Percentiles rank a stretch among this genome's conserved stretches.
Conservation (phyloP, 2,797 vertebrate species). For the Muscicapa comitata region DNA sequence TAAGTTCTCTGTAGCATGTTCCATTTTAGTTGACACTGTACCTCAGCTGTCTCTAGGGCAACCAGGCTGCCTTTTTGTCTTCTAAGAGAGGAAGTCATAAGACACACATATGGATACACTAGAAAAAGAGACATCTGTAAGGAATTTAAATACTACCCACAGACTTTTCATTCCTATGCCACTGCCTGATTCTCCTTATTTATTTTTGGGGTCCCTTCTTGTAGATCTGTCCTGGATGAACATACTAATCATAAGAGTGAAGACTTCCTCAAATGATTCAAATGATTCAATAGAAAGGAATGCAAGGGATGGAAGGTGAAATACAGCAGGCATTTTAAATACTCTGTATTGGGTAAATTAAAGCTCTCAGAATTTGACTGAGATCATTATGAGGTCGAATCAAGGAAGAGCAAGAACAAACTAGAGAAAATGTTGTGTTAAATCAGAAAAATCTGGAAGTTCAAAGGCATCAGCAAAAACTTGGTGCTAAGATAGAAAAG, state of each 20-base stretch:
- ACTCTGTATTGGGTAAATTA: background rate
- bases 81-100: background rate
- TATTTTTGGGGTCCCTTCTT: background rate
- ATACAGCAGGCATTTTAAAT: background rate
- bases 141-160: background rate
- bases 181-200: background rate
- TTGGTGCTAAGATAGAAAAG: background rate
- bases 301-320: background rate
- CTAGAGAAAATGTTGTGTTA: background rate
- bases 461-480: background rate
- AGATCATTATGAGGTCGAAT: fast-evolving
- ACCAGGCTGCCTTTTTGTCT: constrained; percentile 19
- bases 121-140: background rate
- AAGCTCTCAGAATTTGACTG: background rate
- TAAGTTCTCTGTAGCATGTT: background rate
- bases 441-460: background rate
- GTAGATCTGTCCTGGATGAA: background rate
- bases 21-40: background rate
- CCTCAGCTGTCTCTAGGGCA: constrained; percentile 2
- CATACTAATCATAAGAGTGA: background rate
- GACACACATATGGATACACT: background rate
- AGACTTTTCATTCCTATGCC: background rate
- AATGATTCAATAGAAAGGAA: background rate
- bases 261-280: background rate
- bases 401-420: background rate